These are phyloP conservation scores for Phenganax marumi DNA, from an alignment of 92 coral and sea anemone species.

Conservation along the genomic window DNA sequence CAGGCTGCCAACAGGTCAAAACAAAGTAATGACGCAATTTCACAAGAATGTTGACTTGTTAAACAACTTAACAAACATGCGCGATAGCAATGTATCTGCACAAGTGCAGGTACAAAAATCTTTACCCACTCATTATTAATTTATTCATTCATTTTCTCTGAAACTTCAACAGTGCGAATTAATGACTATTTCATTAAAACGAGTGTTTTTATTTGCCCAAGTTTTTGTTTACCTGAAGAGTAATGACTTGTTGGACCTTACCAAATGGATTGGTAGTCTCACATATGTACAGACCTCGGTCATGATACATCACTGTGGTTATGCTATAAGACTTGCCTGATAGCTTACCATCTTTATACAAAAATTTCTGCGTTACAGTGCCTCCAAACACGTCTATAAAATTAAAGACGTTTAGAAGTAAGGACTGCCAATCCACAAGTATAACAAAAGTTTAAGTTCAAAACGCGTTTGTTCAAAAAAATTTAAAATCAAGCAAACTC, in stretches of 20 bases:
- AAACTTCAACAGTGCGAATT: background rate
- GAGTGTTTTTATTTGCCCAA: constrained; percentile 9
- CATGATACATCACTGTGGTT: constrained; percentile 13
- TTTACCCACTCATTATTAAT: background rate
- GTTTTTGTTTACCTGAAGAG: constrained; percentile 26
- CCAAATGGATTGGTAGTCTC: constrained; percentile 28
- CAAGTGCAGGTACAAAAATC: too few species aligned
- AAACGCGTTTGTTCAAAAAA: too few species aligned
- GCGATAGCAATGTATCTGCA: too few species aligned
- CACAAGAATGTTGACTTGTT: too few species aligned
- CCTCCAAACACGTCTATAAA: constrained; percentile 34
- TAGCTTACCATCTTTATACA: constrained; percentile 3
- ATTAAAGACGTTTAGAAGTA: background rate
- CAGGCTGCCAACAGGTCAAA: too few species aligned
- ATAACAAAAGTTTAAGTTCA: too few species aligned
- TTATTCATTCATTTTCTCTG: background rate
- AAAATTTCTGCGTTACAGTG: constrained; percentile 17
- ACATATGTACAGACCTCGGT: constrained; percentile 24
- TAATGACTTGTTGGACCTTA: background rate
- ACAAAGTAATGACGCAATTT: too few species aligned
- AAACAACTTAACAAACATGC: background rate
- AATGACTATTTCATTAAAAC: background rate
- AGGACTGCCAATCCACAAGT: too few species aligned
- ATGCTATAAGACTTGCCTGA: constrained; percentile 32
- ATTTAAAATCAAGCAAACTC: too few species aligned